phyloP scores from a whole-genome alignment of 2,888 invertebrate genomes.

The Athalia cordata region DNA sequence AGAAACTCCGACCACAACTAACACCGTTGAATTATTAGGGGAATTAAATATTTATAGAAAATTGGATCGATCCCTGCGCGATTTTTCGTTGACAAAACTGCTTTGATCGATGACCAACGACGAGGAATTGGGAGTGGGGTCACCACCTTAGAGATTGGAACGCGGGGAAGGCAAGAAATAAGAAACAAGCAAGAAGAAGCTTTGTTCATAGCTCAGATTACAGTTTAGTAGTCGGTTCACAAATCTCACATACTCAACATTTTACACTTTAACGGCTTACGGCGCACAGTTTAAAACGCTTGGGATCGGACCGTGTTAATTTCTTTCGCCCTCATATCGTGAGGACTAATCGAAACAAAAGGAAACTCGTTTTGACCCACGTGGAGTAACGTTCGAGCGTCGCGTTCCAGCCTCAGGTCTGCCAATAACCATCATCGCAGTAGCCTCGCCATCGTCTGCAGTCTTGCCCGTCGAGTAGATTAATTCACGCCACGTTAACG shows the following conservation, averaged over 20 bases:
- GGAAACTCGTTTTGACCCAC: conserved; percentile 13
- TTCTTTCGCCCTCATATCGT: conserved; percentile 36
- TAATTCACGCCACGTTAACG: conserved; percentile 42
- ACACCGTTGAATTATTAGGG: too few species aligned
- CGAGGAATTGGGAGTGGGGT: neutral
- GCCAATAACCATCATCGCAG: conserved; percentile 36
- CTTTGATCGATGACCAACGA: neutral
- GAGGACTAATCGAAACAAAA: conserved; percentile 38
- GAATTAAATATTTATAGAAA: too few species aligned
- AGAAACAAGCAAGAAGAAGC: conserved; percentile 34
- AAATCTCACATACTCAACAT: conserved; percentile 50
- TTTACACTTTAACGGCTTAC: conserved; percentile 49
- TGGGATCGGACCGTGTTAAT: conserved; percentile 44
- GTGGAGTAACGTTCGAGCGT: neutral
- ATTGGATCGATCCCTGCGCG: neutral
- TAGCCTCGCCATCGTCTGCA: conserved; percentile 26
- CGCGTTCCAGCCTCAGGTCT: conserved; percentile 21
- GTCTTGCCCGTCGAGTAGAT: conserved; percentile 35
- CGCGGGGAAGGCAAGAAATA: neutral
- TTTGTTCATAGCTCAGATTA: conserved; percentile 53
- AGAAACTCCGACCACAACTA: conserved; percentile 8
- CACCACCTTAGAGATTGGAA: conserved; percentile 4
- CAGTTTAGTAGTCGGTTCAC: conserved; percentile 52
- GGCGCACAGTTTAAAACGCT: conserved; percentile 21
- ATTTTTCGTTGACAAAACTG: conserved; percentile 1